Base-by-base conservation (phyloP, 2,113 vertebrate species). In the Protomyctophum bolini region DNA sequence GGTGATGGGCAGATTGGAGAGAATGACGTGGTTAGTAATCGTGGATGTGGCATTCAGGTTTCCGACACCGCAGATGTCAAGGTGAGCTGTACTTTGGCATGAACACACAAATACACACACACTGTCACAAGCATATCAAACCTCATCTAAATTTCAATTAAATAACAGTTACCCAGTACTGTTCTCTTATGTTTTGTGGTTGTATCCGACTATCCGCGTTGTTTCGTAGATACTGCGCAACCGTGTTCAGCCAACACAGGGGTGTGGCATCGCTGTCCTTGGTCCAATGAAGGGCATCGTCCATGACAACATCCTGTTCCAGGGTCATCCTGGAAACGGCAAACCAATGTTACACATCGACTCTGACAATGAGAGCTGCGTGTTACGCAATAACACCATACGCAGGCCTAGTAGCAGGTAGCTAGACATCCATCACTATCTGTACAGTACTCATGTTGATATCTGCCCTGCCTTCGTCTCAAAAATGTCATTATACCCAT, bases 1-100 rank as follows among this genome's bases (percentile, higher is more conserved):
- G 94, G 95, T 0, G 94, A 93, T 6, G 95, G 95, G n/a, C 45
- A 93, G n/a, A 89, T 97, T 12, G 62, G 90, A 0, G 96, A 98
- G 84, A 98, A 98, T 0, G 96, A 97, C 71, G 92, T 97, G 59
- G 89, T 96, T 0, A 95, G 94, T 77, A 97, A 97, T 85, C 87
- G 90, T 2, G 89, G 93, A 11, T 92, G 91, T 7, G 96, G 96
- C 41, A 91, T 98, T 49, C 94, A 92, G 75, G 83, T 96, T 45
- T 89, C 93, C 6, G 94, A 93, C 66, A 86, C 84, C 10, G 90
- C 95, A 0, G 92, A 96, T 73, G 92, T 96, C 60, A 97, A 95
- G 93, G 96, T 96, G 66, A 46, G 82, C 41, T 66, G 9, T n/a
- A 64, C 0, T 47, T 45, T 58, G 51, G 0, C 11, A 8, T 29